Percentiles rank a stretch among this genome's conserved stretches.
phyloP scores from a whole-genome alignment of 2,113 vertebrate species.

The Seriola dumerili region DNA sequence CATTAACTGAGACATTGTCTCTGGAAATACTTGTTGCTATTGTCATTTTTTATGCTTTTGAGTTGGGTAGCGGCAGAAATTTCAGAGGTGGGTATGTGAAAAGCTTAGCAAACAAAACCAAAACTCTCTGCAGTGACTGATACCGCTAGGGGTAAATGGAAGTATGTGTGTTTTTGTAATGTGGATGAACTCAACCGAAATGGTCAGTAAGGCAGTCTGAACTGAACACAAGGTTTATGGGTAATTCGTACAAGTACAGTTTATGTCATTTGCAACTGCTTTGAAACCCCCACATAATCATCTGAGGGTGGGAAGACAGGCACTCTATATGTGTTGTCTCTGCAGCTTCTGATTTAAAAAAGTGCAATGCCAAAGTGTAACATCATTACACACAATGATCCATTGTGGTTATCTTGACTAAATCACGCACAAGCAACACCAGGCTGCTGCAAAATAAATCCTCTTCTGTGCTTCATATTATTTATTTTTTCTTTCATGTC shows the following conservation, averaged over 20 bases:
- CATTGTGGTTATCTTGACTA: neutral
- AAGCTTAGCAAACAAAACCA: neutral
- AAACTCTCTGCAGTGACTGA: neutral
- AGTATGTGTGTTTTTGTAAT: neutral
- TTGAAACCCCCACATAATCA: constrained; percentile 1
- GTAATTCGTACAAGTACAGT: neutral
- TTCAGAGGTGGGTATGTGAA: neutral
- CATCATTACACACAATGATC: neutral
- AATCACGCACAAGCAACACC: neutral
- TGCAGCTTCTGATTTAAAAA: neutral
- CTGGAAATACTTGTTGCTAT: neutral
- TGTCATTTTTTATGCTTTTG: neutral
- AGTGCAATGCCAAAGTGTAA: neutral
- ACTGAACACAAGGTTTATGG: neutral
- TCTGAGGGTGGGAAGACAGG: neutral
- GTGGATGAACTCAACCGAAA: neutral
- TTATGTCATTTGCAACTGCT: constrained; percentile 3
- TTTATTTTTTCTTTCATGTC: neutral
- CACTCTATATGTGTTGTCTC: neutral
- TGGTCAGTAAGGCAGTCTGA: neutral
- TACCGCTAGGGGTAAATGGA: neutral
- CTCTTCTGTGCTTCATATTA: neutral
- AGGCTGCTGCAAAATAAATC: neutral
- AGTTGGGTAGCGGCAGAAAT: neutral
- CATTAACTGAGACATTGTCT: neutral